Percentiles rank a stretch among this genome's conserved stretches.
These are phyloP conservation scores for Megalops cyprinoides DNA, from an alignment of 2,797 vertebrate species.

Conservation along the genomic window DNA sequence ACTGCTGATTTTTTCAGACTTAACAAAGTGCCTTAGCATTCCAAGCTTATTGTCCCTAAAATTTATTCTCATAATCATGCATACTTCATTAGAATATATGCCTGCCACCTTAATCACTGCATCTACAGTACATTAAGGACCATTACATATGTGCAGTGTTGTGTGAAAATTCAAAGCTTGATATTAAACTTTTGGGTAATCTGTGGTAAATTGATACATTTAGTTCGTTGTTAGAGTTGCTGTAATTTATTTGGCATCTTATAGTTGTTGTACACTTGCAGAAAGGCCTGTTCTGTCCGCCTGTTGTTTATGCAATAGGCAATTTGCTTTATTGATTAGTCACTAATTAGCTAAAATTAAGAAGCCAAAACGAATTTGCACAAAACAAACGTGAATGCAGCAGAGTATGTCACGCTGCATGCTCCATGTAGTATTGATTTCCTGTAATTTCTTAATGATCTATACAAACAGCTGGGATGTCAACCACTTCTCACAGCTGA, in stretches of 20 bases:
- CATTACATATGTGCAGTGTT: background rate
- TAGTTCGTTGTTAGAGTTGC: no score
- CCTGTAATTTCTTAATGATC: slow-evolving; percentile 25
- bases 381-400: slow-evolving; percentile 9
- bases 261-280: no score
- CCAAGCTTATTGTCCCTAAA: background rate
- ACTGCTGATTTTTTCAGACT: no score
- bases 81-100: background rate
- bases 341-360: slow-evolving; percentile 28
- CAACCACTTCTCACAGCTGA: slow-evolving; percentile 11
- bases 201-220: background rate
- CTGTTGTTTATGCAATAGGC: slow-evolving; percentile 8
- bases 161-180: background rate
- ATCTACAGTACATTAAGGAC: background rate
- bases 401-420: background rate
- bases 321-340: slow-evolving; percentile 22
- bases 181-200: background rate
- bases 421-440: slow-evolving; percentile 9
- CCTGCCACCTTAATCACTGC: background rate
- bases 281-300: slow-evolving; percentile 3
- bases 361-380: slow-evolving; percentile 11
- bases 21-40: no score
- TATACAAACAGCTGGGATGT: background rate
- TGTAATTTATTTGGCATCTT: no score
- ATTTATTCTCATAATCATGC: background rate